These are phyloP conservation scores for Stichodactyla helianthus DNA, from an alignment of 64 coral and sea anemone genomes.

Conservation along the genomic window DNA sequence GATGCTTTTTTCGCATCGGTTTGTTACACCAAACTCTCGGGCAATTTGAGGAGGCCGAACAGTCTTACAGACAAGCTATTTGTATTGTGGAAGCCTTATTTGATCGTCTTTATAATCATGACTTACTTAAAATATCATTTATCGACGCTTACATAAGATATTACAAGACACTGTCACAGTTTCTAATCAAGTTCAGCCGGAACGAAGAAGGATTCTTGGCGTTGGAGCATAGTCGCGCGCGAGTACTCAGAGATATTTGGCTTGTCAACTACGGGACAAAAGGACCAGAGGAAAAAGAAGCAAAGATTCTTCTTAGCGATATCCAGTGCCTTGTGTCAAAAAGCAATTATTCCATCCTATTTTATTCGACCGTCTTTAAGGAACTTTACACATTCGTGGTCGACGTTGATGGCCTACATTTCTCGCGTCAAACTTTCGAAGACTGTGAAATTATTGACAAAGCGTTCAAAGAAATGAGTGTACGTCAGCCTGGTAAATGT, in stretches of 20 bases:
- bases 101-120: not conserved
- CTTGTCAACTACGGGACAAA: not conserved
- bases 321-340: not conserved
- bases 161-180: not conserved
- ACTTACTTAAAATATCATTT: not conserved
- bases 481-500: not conserved
- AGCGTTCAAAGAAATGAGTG: not conserved
- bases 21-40: not conserved
- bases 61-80: constrained; percentile 1
- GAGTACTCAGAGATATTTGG: not conserved
- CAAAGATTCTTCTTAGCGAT: not conserved
- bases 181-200: not conserved
- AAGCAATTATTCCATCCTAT: not conserved
- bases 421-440: not conserved
- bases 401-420: not conserved
- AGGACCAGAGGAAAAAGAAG: not conserved
- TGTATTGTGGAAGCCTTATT: not conserved
- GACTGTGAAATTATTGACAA: not conserved
- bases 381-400: not conserved
- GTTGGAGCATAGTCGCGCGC: not conserved
- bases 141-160: not conserved
- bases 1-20: not conserved
- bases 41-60: not conserved
- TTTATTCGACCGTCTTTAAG: not conserved
- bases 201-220: not conserved